phyloP scores from a whole-genome alignment of 2,888 invertebrate species.

The Polydrusus tereticollis region DNA sequence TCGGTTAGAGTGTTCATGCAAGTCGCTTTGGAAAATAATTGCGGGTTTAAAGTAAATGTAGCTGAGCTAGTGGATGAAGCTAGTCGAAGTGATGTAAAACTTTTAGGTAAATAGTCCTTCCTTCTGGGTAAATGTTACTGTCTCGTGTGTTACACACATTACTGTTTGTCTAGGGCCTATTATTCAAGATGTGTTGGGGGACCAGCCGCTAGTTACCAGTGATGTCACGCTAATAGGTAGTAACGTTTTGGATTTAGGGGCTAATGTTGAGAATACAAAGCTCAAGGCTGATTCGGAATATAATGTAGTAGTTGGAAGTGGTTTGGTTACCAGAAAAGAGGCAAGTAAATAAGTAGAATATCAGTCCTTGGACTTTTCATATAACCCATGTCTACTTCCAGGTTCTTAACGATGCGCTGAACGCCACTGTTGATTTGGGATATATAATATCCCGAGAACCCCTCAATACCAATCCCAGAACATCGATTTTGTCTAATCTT shows the following conservation, averaged over 20 bases:
- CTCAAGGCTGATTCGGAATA: slow-evolving; percentile 62
- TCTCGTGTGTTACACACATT: not conserved
- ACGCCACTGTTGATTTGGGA: slow-evolving; percentile 66
- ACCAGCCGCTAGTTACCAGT: slow-evolving; percentile 80
- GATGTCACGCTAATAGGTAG: slow-evolving; percentile 69
- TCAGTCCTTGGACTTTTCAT: not conserved
- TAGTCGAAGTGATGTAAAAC: slow-evolving; percentile 17
- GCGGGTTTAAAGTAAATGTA: slow-evolving; percentile 68
- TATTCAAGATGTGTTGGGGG: slow-evolving; percentile 74
- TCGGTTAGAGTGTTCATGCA: slow-evolving; percentile 76
- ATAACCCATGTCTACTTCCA: not conserved
- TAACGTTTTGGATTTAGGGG: slow-evolving; percentile 60
- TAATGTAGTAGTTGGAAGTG: slow-evolving; percentile 56
- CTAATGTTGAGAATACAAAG: slow-evolving; percentile 75
- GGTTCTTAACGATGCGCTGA: slow-evolving; percentile 35
- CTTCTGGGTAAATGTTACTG: not conserved
- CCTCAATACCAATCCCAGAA: slow-evolving; percentile 68
- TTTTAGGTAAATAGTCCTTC: slow-evolving; percentile 29
- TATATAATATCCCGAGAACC: slow-evolving; percentile 75
- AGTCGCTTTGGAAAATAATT: slow-evolving; percentile 78
- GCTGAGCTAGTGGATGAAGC: slow-evolving; percentile 50
- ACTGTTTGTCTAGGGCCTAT: slow-evolving; percentile 26
- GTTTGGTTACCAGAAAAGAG: slow-evolving; percentile 59
- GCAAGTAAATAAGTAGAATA: slow-evolving; percentile 57
- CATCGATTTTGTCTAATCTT: not conserved